Conservation (phyloP, 2,888 invertebrate genomes). For the Protophormia terraenovae region DNA sequence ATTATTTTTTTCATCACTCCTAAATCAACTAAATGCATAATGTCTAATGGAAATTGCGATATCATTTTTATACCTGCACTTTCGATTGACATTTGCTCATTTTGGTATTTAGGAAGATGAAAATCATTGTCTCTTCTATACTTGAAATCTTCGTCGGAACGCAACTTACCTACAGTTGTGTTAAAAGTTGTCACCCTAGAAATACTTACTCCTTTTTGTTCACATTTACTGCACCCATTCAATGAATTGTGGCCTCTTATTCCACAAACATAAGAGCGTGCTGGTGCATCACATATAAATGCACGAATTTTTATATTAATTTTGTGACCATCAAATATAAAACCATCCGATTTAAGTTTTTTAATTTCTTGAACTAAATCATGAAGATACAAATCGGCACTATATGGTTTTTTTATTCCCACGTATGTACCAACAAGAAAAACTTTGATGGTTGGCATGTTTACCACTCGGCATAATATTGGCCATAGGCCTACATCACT, state of each 20-base stretch:
- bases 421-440: slow-evolving; percentile 16
- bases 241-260: background rate
- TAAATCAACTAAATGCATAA: background rate
- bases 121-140: background rate
- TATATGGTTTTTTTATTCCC: slow-evolving; percentile 10
- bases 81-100: background rate
- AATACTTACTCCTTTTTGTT: background rate
- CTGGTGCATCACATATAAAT: slow-evolving; percentile 12
- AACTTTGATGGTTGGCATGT: background rate
- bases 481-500: background rate
- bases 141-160: background rate
- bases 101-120: background rate
- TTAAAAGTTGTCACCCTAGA: background rate
- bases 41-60: background rate
- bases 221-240: slow-evolving; percentile 15
- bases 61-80: background rate
- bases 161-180: background rate
- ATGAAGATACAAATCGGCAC: slow-evolving; percentile 2
- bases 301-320: background rate
- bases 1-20: slow-evolving; percentile 13
- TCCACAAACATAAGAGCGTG: slow-evolving; percentile 2
- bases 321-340: background rate
- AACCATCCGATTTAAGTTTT: background rate
- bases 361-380: slow-evolving; percentile 18
- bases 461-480: background rate